Conservation (phyloP, 2,797 vertebrate genomes). For the Oreonectes daqikongensis region DNA sequence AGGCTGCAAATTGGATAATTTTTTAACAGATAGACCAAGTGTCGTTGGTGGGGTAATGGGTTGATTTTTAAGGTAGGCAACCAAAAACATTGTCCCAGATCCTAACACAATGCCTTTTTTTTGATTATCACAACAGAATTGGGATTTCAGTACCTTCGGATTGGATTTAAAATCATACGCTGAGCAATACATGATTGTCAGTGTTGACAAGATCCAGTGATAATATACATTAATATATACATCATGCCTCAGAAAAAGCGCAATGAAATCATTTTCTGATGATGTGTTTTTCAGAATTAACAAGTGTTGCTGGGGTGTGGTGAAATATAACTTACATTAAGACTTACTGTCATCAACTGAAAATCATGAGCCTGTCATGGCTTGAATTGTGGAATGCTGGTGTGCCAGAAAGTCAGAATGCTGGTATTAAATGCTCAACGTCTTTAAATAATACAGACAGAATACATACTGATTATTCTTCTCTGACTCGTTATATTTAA, state of each 20-base stretch:
- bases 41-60: neutral
- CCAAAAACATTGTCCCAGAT: neutral
- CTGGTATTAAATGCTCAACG: neutral
- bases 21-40: no score
- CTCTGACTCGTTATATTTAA: neutral
- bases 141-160: no score
- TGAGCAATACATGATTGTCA: no score
- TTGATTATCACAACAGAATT: no score
- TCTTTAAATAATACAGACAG: neutral
- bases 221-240: neutral
- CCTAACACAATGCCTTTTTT: neutral
- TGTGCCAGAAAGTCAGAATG: constrained; percentile 13
- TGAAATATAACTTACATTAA: neutral
- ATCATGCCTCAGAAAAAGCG: neutral
- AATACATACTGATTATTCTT: neutral
- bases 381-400: constrained; percentile 49
- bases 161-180: neutral
- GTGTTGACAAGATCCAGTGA: neutral
- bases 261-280: neutral
- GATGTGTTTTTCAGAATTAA: neutral
- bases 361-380: constrained; percentile 42
- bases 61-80: neutral
- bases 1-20: no score
- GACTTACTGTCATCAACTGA: constrained; percentile 2
- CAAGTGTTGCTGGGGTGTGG: constrained; percentile 25